These are phyloP conservation scores for Tetramorium bicarinatum DNA, from an alignment of 2,888 invertebrate species.

Conservation along the genomic window DNA sequence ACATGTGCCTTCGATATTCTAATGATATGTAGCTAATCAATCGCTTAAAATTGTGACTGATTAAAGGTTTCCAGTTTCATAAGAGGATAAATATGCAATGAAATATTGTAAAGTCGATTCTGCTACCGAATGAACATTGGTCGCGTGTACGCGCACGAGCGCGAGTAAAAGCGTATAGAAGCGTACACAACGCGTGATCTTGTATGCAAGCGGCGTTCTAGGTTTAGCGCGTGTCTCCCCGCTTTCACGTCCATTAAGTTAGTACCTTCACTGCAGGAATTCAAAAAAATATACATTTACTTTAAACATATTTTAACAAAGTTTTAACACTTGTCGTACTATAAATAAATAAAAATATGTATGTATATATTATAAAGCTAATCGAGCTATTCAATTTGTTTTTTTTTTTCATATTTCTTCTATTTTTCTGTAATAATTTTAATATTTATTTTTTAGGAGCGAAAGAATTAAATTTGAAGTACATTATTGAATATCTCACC, in stretches of 20 bases:
- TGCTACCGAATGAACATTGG: constrained; percentile 11
- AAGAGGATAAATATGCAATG: neutral
- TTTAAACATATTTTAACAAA: neutral
- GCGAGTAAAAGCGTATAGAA: constrained; percentile 63
- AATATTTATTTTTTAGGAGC: neutral
- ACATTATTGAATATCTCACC: neutral
- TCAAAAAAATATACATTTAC: neutral
- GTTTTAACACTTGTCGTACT: neutral
- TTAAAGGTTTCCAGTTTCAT: neutral
- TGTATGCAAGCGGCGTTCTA: constrained; percentile 81
- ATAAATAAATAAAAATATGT: neutral
- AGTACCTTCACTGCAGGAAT: constrained; percentile 2
- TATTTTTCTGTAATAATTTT: neutral
- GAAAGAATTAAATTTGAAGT: neutral
- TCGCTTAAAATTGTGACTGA: neutral
- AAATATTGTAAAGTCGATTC: neutral
- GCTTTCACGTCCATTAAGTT: constrained; percentile 51
- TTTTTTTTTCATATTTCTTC: neutral
- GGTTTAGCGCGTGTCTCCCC: constrained; percentile 80
- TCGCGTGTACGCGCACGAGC: constrained; percentile 60
- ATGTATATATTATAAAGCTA: neutral
- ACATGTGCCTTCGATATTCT: neutral
- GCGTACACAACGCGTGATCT: constrained; percentile 66
- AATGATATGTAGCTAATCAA: neutral
- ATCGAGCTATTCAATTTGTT: neutral